Evolutionary conservation across 2,113 vertebrate genomes (phyloP).

Genomic region (Lichenostomus cassidix): DNA sequence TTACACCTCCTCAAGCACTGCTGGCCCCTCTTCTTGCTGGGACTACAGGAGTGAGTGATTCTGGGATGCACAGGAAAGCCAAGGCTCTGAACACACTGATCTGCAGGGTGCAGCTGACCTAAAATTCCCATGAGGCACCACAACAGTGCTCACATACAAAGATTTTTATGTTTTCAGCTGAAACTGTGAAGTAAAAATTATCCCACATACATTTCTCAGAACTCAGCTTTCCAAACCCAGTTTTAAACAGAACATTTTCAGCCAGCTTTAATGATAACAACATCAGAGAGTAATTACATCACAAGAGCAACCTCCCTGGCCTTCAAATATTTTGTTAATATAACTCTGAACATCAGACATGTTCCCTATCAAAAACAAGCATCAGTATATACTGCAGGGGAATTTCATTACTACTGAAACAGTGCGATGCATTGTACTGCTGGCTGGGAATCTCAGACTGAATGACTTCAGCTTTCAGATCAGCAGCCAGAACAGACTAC

Average conservation of each 20-base stretch:
- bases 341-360: constrained; percentile 44
- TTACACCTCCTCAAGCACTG: neutral
- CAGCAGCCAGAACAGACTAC: constrained; percentile 31
- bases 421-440: neutral
- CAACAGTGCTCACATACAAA: neutral
- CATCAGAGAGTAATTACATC: constrained; percentile 42
- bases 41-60: neutral
- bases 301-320: constrained; percentile 6
- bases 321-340: constrained; percentile 39
- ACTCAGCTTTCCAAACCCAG: neutral
- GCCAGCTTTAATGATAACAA: constrained; percentile 12
- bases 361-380: constrained; percentile 39
- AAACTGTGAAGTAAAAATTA: constrained; percentile 11
- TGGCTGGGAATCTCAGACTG: constrained; percentile 3
- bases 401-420: constrained; percentile 37
- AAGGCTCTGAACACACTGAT: neutral
- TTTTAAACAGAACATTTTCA: neutral
- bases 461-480: constrained; percentile 32
- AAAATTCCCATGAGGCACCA: neutral
- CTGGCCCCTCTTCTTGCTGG: neutral
- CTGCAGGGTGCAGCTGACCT: neutral
- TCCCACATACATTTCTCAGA: neutral
- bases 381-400: constrained; percentile 11
- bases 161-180: neutral
- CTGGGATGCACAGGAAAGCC: neutral